Base-by-base conservation (phyloP, 2,888 invertebrate species). In the Cactoblastis cactorum region DNA sequence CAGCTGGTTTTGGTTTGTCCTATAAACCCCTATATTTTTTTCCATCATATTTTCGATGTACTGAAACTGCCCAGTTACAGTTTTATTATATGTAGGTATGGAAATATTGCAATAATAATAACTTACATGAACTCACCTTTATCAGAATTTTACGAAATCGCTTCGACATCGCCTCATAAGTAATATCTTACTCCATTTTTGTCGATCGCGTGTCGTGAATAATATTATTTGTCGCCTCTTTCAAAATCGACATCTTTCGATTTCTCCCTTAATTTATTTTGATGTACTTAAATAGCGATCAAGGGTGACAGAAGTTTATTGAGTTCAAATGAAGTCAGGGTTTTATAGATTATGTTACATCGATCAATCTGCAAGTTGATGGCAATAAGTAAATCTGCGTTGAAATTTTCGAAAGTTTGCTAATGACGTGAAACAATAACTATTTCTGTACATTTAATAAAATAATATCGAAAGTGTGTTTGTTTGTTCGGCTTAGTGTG, bases 191-290 rank as follows among this genome's bases (percentile, higher is more conserved):
- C 55, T 59, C 60, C 59, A 61, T 65, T 69, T 69, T 67, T 54
- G 62, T 58, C 52, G 56, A 33, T 59, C 54, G 52, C 74, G 72
- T 69, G 69, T 61, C 51, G 35, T 47, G 70, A 76, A 75, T 76
- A 66, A 63, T 67, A 71, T 74, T 69, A 73, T 34, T 18, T 43
- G 28, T 43, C 43, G 14, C 9, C 59, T 49, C 24, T 19, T 56
- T 45, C 55, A 45, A 49, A 50, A 55, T 53, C 47, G 47, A 52
- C 52, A 49, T 50, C 52, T 57, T 61, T 58, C 59, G 55, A 51
- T 65, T 69, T 62, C 62, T 54, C 56, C 45, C 56, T 59, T 69
- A 66, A 73, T 67, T 68, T 65, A 71, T 67, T 61, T 58, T 58
- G 56, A 58, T 63, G 65, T 52, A n/a, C n/a, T n/a, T n/a, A 58